A percentile compares a stretch with the other conserved stretches of the same genome.
Conservation (phyloP, 2,888 invertebrate genomes). For the Rhaphigaster nebulosa region DNA sequence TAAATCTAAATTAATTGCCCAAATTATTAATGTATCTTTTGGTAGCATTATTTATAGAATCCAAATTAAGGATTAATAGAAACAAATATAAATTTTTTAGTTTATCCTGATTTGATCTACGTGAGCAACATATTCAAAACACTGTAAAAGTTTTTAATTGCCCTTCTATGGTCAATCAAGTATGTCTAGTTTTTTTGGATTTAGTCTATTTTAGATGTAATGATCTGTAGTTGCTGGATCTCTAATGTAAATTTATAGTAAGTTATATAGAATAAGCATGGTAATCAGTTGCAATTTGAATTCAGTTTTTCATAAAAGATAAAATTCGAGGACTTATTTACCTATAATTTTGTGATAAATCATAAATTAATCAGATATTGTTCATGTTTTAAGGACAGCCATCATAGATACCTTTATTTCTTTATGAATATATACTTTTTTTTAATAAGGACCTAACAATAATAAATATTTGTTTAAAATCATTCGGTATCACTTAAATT, state of each 20-base stretch:
- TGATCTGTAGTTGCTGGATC: background rate
- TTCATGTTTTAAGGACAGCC: background rate
- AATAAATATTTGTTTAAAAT: background rate
- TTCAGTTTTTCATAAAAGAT: background rate
- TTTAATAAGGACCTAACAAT: background rate
- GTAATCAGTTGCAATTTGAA: background rate
- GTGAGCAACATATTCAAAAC: background rate
- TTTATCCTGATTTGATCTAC: background rate
- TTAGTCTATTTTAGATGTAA: background rate
- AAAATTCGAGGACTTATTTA: background rate
- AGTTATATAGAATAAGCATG: background rate
- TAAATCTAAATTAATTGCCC: too few species aligned
- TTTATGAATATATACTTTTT: background rate
- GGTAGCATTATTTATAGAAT: too few species aligned
- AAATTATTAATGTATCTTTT: too few species aligned
- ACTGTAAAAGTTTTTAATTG: background rate
- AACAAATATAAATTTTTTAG: too few species aligned
- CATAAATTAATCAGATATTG: background rate
- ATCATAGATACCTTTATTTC: background rate
- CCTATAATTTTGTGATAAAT: background rate
- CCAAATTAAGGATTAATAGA: too few species aligned
- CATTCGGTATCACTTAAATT: background rate
- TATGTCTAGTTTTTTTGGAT: background rate
- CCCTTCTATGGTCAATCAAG: background rate
- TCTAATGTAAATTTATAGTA: background rate